phyloP scores from a whole-genome alignment of 2,888 invertebrate genomes.

The Phoenoteleia sp. region DNA sequence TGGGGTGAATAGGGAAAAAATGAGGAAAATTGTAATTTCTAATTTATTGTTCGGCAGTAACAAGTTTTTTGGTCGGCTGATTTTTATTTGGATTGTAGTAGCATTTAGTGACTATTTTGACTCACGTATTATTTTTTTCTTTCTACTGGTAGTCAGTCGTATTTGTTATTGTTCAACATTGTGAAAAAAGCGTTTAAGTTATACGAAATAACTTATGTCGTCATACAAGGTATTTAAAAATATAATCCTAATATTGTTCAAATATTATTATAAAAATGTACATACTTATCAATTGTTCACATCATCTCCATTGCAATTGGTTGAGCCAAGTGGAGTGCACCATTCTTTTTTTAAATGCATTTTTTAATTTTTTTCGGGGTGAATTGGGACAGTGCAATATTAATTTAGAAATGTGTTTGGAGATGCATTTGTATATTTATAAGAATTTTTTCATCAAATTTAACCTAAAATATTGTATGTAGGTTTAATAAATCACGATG shows the following conservation, averaged over 20 bases:
- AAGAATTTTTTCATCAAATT: conserved; percentile 1
- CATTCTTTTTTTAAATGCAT: background rate
- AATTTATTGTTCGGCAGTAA: too few relatives aligned
- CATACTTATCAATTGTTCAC: background rate
- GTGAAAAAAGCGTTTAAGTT: background rate
- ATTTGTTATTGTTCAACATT: conserved; percentile 5
- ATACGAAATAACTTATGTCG: background rate
- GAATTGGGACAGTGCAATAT: conserved; percentile 11
- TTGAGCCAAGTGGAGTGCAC: background rate
- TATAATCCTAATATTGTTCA: background rate
- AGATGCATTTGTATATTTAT: background rate
- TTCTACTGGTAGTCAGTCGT: too few relatives aligned
- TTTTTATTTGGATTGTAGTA: too few relatives aligned
- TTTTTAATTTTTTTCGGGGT: conserved; percentile 1
- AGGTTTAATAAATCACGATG: conserved; percentile 14
- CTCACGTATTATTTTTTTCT: too few relatives aligned
- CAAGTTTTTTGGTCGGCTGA: too few relatives aligned
- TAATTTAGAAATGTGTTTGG: background rate
- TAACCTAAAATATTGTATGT: conserved; percentile 2
- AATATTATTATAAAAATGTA: background rate
- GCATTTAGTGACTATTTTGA: too few relatives aligned
- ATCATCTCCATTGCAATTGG: background rate
- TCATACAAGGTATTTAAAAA: background rate
- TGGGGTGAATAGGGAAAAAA: too few relatives aligned
- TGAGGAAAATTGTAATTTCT: too few relatives aligned